A percentile compares a stretch with the other conserved stretches of the same genome.
Evolutionary conservation across 2,113 vertebrate species (phyloP).

Genomic region (Gobiocypris rarus): DNA sequence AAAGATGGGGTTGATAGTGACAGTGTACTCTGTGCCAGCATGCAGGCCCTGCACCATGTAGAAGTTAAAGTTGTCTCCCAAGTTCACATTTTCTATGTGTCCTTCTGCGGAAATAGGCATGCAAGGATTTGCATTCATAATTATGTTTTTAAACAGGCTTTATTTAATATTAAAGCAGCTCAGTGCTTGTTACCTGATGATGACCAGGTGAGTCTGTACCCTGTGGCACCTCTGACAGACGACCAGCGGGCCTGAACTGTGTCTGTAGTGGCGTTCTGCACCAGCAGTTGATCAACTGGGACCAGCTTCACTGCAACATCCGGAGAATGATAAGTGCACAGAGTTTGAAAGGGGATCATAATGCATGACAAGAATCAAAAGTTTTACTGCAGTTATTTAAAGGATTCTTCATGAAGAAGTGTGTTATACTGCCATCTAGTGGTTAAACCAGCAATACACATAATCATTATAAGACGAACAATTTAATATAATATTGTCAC

Average conservation of each 20-base stretch:
- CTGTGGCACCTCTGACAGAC: constrained; percentile 80
- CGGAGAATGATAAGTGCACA: constrained; percentile 9
- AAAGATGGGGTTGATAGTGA: constrained; percentile 88
- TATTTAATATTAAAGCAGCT: not conserved
- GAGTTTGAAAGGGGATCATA: not conserved
- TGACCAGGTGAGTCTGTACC: constrained; percentile 87
- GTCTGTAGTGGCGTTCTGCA: constrained; percentile 86
- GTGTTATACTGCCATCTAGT: constrained; percentile 54
- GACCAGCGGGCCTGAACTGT: constrained; percentile 83
- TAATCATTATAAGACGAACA: not conserved
- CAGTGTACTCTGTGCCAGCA: constrained; percentile 75
- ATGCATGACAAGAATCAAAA: not conserved
- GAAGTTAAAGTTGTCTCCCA: constrained; percentile 78
- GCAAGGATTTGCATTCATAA: not conserved
- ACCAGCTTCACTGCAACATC: constrained; percentile 81
- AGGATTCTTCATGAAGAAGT: not conserved
- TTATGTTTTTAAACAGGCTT: not conserved
- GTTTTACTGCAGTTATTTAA: not conserved
- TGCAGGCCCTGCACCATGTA: constrained; percentile 89
- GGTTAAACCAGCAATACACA: constrained; percentile 38
- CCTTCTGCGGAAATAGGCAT: constrained; percentile 72
- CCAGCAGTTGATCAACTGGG: constrained; percentile 76
- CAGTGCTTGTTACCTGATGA: constrained; percentile 74
- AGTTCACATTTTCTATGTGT: constrained; percentile 83
- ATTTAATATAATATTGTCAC: not conserved